These are phyloP conservation scores for Tetragonula clypearis DNA, from an alignment of 1,140 invertebrate species.

Conservation along the genomic window DNA sequence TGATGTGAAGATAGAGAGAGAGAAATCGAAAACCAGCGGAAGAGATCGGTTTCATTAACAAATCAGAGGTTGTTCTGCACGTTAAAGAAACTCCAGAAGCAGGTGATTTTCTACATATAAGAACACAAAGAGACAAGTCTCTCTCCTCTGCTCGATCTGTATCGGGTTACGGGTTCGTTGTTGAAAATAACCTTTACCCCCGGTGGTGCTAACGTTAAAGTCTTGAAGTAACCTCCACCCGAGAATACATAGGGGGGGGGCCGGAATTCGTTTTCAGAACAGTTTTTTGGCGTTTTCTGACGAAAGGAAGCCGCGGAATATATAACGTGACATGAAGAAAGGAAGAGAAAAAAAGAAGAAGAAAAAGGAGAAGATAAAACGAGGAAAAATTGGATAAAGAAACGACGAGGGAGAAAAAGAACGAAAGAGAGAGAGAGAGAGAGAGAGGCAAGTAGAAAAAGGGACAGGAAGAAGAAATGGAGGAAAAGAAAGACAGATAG, in stretches of 20 bases:
- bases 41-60: neutral
- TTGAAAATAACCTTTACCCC: slow-evolving; percentile 69
- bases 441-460: neutral
- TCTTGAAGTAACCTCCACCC: slow-evolving; percentile 59
- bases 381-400: neutral
- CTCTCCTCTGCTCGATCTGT: slow-evolving; percentile 32
- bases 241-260: slow-evolving; percentile 32
- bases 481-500: neutral
- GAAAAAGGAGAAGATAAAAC: neutral
- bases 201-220: slow-evolving; percentile 54
- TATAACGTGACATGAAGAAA: neutral
- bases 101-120: slow-evolving; percentile 31
- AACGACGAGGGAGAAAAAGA: neutral
- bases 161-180: slow-evolving; percentile 67
- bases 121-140: slow-evolving; percentile 22
- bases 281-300: slow-evolving; percentile 28
- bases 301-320: slow-evolving; percentile 43
- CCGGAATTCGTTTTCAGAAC: slow-evolving; percentile 32
- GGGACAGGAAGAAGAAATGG: neutral
- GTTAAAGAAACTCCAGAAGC: neutral
- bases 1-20: neutral
- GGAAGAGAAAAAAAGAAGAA: neutral
- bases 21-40: neutral
- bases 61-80: neutral
- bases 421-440: neutral